A percentile compares a stretch with the other conserved stretches of the same genome.
Conservation (phyloP, 2,888 invertebrate genomes). For the Acleris literana region DNA sequence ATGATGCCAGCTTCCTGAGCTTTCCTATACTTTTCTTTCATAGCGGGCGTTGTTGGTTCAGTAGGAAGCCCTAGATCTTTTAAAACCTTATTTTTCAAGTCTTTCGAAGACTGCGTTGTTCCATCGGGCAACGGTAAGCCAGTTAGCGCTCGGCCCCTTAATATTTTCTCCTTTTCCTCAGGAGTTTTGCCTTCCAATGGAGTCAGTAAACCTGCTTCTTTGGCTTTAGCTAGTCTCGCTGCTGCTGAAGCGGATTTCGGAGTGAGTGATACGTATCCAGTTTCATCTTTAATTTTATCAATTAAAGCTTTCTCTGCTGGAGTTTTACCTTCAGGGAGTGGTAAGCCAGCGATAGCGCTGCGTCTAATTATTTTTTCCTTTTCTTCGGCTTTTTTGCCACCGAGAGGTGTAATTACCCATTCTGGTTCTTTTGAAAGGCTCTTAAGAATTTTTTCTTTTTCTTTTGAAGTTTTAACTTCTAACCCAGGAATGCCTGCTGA, state of each 20-base stretch:
- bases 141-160: neutral
- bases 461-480: constrained; percentile 21
- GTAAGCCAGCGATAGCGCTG: neutral
- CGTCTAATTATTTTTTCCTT: too few relatives aligned
- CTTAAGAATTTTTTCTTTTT: constrained; percentile 1
- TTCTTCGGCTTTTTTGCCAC: too few relatives aligned
- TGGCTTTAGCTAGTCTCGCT: too few relatives aligned
- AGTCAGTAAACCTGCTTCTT: too few relatives aligned
- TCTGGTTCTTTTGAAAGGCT: neutral
- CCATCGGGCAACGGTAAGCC: too few relatives aligned
- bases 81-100: too few relatives aligned
- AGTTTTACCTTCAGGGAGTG: constrained; percentile 8
- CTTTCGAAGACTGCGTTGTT: constrained; percentile 39
- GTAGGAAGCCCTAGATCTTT: neutral
- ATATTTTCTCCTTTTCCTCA: neutral
- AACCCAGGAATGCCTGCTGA: neutral
- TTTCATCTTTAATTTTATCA: constrained; percentile 3
- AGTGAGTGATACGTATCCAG: neutral
- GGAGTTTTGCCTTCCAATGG: neutral
- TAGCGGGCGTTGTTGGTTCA: constrained; percentile 28
- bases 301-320: constrained; percentile 26
- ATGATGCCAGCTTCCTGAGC: constrained; percentile 26
- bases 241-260: too few relatives aligned
- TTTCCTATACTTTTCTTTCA: constrained; percentile 17
- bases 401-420: neutral